A percentile compares a stretch with the other conserved stretches of the same genome.
Conservation (phyloP, 1,140 invertebrate species). For the Thaumatotibia leucotreta region DNA sequence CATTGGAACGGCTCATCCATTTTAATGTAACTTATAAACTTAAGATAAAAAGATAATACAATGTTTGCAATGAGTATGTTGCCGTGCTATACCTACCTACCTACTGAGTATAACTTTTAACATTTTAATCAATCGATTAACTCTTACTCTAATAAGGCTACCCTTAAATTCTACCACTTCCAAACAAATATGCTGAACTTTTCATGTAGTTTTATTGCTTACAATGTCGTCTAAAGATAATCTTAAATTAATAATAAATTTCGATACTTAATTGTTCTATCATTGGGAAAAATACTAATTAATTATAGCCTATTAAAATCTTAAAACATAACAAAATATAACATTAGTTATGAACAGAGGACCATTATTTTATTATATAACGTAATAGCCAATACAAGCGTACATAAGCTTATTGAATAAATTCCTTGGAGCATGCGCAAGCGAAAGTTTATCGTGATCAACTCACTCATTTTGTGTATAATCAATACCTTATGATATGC, state of each 20-base stretch:
- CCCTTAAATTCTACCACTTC: constrained; percentile 60
- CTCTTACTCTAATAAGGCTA: constrained; percentile 73
- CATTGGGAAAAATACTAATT: background rate
- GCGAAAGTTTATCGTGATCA: background rate
- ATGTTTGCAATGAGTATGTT: constrained; percentile 61
- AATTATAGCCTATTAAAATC: background rate
- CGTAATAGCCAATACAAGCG: constrained; percentile 4
- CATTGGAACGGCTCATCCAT: constrained; percentile 9
- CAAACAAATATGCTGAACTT: constrained; percentile 41
- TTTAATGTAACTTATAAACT: constrained; percentile 61
- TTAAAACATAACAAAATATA: constrained; percentile 9
- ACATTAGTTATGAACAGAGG: background rate
- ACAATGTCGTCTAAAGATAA: background rate
- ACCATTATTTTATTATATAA: background rate
- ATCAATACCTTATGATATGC: constrained; percentile 60
- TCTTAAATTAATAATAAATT: background rate
- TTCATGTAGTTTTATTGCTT: constrained; percentile 43
- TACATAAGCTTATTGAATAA: background rate
- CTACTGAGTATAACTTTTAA: constrained; percentile 60
- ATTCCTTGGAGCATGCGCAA: background rate
- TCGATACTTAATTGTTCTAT: background rate
- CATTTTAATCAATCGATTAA: constrained; percentile 49
- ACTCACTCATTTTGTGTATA: constrained; percentile 14
- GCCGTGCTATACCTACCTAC: constrained; percentile 52
- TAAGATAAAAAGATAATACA: constrained; percentile 57